Evolutionary conservation across 2,888 invertebrate genomes (phyloP).

Genomic region (Listrodromus nycthemerus): DNA sequence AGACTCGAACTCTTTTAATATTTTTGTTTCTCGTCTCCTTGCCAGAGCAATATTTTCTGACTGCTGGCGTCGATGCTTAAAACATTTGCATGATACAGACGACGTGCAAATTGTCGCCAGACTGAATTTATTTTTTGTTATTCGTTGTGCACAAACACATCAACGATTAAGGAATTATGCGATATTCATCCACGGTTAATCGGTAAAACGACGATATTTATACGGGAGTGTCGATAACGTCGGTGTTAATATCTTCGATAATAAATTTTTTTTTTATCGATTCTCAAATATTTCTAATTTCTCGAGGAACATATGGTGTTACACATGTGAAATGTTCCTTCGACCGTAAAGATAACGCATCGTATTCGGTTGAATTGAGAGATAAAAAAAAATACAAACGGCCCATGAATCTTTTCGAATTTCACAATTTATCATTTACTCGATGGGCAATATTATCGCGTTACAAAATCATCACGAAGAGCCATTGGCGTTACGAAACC

Average conservation of each 20-base stretch:
- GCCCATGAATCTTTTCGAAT: too few relatives aligned
- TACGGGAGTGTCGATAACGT: not conserved
- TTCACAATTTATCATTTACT: too few relatives aligned
- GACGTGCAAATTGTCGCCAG: conserved; percentile 28
- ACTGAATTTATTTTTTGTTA: not conserved
- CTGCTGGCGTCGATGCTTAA: conserved; percentile 40
- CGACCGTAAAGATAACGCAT: too few relatives aligned
- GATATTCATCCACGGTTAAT: conserved; percentile 11
- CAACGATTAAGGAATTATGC: conserved; percentile 11
- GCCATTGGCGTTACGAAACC: not conserved
- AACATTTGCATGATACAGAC: conserved; percentile 43
- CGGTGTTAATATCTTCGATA: not conserved
- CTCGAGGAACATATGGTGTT: too few relatives aligned
- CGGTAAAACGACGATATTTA: not conserved
- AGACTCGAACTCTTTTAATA: conserved; percentile 42
- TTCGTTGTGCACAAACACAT: conserved; percentile 4
- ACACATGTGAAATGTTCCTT: too few relatives aligned
- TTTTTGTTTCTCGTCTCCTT: conserved; percentile 58
- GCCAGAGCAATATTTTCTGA: conserved; percentile 50
- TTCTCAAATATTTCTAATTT: too few relatives aligned
- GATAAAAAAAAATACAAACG: not conserved
- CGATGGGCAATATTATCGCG: too few relatives aligned
- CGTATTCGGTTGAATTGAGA: too few relatives aligned
- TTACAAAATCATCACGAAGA: too few relatives aligned
- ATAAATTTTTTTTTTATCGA: not conserved